Conservation (phyloP, 2,113 vertebrate species). For the Catagonus wagneri region DNA sequence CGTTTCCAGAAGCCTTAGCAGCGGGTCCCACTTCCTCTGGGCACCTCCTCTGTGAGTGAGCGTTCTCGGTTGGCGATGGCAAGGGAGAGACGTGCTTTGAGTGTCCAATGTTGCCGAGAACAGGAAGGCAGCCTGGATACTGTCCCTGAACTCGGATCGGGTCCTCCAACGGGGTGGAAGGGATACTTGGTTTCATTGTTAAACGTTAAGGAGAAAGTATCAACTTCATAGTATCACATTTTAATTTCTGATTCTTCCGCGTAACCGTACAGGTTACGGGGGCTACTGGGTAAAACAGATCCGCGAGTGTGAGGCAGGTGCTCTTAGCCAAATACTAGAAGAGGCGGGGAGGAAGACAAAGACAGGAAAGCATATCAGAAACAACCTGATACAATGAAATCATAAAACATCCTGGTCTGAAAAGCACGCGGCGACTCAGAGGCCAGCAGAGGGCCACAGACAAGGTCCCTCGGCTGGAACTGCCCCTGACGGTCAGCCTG, state of each 20-base stretch:
- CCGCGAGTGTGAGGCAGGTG: neutral
- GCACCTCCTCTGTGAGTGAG: neutral
- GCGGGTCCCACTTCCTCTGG: neutral
- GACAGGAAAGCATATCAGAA: neutral
- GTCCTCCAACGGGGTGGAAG: neutral
- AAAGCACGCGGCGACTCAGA: fast-evolving
- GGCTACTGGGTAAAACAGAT: neutral
- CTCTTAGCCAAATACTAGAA: neutral
- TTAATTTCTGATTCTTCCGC: neutral
- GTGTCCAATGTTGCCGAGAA: neutral
- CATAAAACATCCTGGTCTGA: neutral
- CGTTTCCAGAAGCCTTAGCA: neutral
- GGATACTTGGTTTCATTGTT: neutral
- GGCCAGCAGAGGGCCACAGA: neutral
- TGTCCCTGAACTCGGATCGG: neutral
- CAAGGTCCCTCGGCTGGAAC: neutral
- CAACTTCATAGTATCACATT: neutral
- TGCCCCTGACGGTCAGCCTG: fast-evolving
- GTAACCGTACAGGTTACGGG: neutral
- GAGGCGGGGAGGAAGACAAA: neutral
- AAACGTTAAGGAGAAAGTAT: neutral
- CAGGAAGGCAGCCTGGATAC: neutral
- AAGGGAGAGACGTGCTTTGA: neutral
- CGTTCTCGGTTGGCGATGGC: neutral
- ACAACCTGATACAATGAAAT: neutral